Evolutionary conservation across 2,888 invertebrate genomes (phyloP).

Genomic region (Loripinus fragilis): DNA sequence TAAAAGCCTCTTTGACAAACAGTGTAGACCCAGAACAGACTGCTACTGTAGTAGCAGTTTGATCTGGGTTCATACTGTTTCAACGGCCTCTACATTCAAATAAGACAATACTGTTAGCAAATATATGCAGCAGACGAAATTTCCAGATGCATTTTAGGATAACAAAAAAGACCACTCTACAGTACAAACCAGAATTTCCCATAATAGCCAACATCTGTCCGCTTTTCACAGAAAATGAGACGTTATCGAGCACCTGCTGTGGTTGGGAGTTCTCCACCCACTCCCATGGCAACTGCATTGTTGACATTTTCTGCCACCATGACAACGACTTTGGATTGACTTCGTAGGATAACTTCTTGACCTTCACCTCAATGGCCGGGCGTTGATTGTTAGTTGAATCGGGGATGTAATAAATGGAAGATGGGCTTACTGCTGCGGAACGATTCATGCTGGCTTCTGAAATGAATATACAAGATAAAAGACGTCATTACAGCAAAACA

Average conservation of each 20-base stretch:
- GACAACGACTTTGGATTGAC: constrained; percentile 68
- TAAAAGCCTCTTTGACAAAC: no score
- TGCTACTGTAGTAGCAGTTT: no score
- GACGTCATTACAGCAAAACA: no score
- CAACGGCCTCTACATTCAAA: no score
- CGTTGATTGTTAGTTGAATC: constrained; percentile 44
- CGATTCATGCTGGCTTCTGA: constrained; percentile 6
- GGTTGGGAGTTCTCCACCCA: constrained; percentile 62
- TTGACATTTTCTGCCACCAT: constrained; percentile 71
- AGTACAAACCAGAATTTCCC: constrained; percentile 77
- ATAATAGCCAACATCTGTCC: constrained; percentile 78
- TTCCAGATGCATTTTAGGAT: no score
- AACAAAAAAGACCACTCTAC: no score
- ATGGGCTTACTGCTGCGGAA: constrained; percentile 40
- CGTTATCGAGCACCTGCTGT: constrained; percentile 71
- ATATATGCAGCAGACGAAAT: no score
- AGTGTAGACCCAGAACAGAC: no score
- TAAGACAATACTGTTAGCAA: no score
- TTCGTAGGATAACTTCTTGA: constrained; percentile 68
- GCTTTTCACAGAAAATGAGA: constrained; percentile 72
- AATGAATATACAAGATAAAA: no score
- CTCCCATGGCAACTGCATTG: constrained; percentile 76
- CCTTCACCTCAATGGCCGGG: constrained; percentile 68
- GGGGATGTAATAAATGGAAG: constrained; percentile 56
- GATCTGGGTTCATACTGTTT: no score